Conservation (phyloP, 2,888 invertebrate species). For the Frankliniella fusca region DNA sequence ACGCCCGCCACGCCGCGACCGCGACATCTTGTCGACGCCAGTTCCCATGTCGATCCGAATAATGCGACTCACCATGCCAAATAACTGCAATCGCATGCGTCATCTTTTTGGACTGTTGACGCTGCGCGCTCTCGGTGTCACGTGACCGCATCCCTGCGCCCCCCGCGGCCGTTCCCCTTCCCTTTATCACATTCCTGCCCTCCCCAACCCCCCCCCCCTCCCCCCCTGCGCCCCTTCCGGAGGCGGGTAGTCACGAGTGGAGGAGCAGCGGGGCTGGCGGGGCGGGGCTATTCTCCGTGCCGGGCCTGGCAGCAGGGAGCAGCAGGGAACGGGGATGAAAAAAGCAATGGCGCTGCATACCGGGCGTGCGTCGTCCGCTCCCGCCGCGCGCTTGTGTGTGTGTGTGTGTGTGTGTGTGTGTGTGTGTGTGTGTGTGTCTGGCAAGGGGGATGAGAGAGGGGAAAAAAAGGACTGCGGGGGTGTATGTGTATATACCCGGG, state of each 20-base stretch:
- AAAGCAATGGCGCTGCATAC: slow-evolving; percentile 6
- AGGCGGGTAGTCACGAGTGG: neutral
- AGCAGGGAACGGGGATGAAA: neutral
- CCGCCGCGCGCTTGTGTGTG: neutral
- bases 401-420: too few species aligned
- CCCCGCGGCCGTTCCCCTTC: neutral
- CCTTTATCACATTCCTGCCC: slow-evolving; percentile 8
- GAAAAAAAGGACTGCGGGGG: too few species aligned
- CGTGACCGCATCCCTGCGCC: too few species aligned
- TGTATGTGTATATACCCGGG: too few species aligned
- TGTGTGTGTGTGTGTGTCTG: too few species aligned
- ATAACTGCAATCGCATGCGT: neutral
- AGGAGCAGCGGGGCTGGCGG: neutral
- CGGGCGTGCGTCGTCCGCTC: neutral
- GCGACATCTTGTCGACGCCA: too few species aligned
- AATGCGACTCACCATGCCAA: too few species aligned
- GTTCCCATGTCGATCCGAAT: too few species aligned
- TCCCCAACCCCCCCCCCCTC: neutral
- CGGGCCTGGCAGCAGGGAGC: neutral
- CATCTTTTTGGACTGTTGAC: neutral
- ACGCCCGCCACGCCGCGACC: too few species aligned
- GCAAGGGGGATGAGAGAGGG: too few species aligned
- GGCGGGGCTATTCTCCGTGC: neutral
- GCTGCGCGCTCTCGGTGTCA: neutral
- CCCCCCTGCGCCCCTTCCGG: too few species aligned